Evolutionary conservation across 2,113 vertebrate genomes (phyloP), one percentile per base, ranked within the genome.

Genomic region (Chamaea fasciata): DNA sequence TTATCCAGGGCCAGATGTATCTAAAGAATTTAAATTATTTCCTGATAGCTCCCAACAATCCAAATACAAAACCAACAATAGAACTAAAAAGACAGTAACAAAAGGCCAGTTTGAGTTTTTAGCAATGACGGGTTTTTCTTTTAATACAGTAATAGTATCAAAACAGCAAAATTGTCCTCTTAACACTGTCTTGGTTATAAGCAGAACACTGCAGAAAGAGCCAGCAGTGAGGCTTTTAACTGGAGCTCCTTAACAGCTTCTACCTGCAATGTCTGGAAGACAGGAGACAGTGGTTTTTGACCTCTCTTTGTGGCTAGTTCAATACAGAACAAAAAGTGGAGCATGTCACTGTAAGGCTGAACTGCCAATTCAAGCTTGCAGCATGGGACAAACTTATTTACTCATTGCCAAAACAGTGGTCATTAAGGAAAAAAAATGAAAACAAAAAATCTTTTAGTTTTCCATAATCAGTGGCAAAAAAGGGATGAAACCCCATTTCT

Each of bases 1-100:
- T 90, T 92, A 84, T 89, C 41, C 57, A 68, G 47, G 24, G 77
- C 76, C 92, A 97, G 80, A 94, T 92, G 73, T 71, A 95, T 68
- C 80, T 89, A 90, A 89, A 89, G 73, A 94, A 97, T 93, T 91
- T 84, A 81, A 93, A 94, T 89, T 67, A 96, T 96, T 94, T 95
- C 76, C 80, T 94, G 92, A 60, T 73, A 91, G 53, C 42, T 93
- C 20, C 35, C 49, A 78, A 87, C 64, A 69, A 87, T 53, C 55
- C 13, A 35, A 94, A 93, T 59, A 85, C 13, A 93, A 75, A 95
- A 69, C n/a, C 37, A 94, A 82, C 37, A 47, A 73, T 1, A 73
- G 74, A 94, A 94, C 21, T 67, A 82, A 82, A 93, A 95, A 83
- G 56, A 89, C 11, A 88, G 60, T 50, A 76, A 89, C 41, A 82